Percentiles rank a stretch among this genome's conserved stretches.
Evolutionary conservation across 2,797 vertebrate species (phyloP).

Genomic region (Sebastes diaconus): DNA sequence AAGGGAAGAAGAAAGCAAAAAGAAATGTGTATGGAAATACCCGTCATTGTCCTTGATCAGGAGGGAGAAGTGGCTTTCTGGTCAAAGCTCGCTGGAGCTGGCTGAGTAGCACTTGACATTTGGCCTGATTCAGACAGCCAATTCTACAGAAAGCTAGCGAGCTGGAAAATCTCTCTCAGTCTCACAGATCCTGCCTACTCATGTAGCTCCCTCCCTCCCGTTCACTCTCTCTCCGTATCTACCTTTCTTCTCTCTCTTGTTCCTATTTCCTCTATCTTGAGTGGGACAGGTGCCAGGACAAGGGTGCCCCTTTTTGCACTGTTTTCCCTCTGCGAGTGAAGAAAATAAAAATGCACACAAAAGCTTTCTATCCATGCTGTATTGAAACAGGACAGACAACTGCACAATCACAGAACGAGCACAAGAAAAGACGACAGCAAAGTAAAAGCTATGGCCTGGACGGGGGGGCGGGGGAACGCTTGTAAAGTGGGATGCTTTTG

Average conservation of each 20-base stretch:
- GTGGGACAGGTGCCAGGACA: slow-evolving; percentile 48
- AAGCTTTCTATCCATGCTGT: slow-evolving; percentile 60
- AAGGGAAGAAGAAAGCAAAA: slow-evolving; percentile 56
- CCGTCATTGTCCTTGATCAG: slow-evolving; percentile 73
- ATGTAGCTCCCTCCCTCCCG: slow-evolving; percentile 43
- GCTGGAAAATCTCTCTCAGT: slow-evolving; percentile 72
- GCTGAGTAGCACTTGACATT: slow-evolving; percentile 84
- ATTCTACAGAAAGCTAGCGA: slow-evolving; percentile 73
- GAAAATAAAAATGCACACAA: slow-evolving; percentile 58
- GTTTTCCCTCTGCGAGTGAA: slow-evolving; percentile 14
- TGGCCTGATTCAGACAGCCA: slow-evolving; percentile 82
- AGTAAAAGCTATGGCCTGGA: slow-evolving; percentile 60
- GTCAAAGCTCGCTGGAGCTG: slow-evolving; percentile 67
- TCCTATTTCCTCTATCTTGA: slow-evolving; percentile 50
- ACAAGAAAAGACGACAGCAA: slow-evolving; percentile 73
- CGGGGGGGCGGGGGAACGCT: slow-evolving; percentile 2
- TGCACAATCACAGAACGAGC: slow-evolving; percentile 68
- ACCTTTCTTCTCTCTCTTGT: slow-evolving; percentile 49
- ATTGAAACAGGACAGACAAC: slow-evolving; percentile 66
- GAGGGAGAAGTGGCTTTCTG: slow-evolving; percentile 72
- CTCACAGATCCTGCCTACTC: slow-evolving; percentile 53
- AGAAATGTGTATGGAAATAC: slow-evolving; percentile 74
- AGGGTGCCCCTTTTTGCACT: slow-evolving; percentile 22
- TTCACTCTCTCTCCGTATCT: slow-evolving; percentile 36
- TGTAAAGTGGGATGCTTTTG: slow-evolving; percentile 32